Base-by-base conservation (phyloP, 2,888 invertebrate species). In the Rhamnusium bicolor region DNA sequence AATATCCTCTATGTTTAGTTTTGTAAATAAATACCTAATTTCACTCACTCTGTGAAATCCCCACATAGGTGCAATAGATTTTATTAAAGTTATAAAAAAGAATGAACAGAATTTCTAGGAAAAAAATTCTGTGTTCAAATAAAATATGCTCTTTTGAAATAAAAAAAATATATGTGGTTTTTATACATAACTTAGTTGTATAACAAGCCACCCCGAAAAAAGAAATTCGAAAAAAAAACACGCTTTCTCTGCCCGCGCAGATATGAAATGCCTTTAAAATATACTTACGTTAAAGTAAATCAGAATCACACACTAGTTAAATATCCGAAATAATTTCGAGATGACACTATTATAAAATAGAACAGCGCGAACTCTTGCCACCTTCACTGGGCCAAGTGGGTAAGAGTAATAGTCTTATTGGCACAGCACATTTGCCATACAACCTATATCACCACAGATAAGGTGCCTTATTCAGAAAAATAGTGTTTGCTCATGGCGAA, bases 401-500 rank as follows among this genome's bases (percentile, higher is more conserved):
- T 46, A 24, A 58, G 53, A 53, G 46, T 29, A 71, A 71, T 71
- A 56, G 66, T 47, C 58, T 49, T 47, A 63, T 60, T 66, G 40
- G 67, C 67, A 56, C 21, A 56, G 14, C 21, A 24, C 19, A 71
- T 66, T 60, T 32, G 71, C 71, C 27, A 66, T 58, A 60, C 66
- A 60, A 40, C 66, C 58, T 47, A 67, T 60, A 21, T 66, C 65
- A 60, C 51, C 51, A 49, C 29, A 71, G 71, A 71, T 71, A 71
- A 71, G 66, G 56, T 47, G 54, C 21, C 71, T 65, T 65, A 71
- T 66, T 60, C 71, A 66, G 60, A 71, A 66, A 60, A 71, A 63
- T 68, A 65, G 62, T 63, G 63, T 72, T 67, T 72, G 49, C 46
- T 72, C 32, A n/a, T 29, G 58, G 63, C 63, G 56, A 72, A 69